phyloP scores from a whole-genome alignment of 53 echinoderm and acorn worm species.

The Holothuria scabra region DNA sequence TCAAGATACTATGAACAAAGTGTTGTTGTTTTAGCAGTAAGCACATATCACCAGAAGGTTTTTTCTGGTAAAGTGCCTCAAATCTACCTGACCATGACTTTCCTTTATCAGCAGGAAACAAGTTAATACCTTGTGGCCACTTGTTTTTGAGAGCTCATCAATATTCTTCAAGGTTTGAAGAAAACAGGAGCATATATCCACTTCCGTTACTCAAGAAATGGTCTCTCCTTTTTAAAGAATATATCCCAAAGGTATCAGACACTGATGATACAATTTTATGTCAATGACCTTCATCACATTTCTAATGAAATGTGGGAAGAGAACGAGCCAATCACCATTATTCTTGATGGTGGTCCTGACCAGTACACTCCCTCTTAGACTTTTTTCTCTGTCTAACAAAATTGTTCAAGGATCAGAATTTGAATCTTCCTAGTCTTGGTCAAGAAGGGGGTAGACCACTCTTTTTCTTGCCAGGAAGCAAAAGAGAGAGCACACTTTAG shows the following conservation, averaged over 20 bases:
- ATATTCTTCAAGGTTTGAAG: neutral
- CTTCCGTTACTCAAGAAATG: conserved; percentile 20
- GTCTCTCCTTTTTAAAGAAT: neutral
- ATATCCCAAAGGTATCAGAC: conserved; percentile 33
- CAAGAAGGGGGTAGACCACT: no score
- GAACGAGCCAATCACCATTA: conserved; percentile 26
- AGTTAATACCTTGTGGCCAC: conserved; percentile 52
- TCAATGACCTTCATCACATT: conserved; percentile 35
- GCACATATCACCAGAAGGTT: conserved; percentile 52
- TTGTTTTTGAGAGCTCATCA: conserved; percentile 9
- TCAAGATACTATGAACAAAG: conserved; percentile 59
- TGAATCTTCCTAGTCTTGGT: no score
- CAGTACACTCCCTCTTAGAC: conserved; percentile 51
- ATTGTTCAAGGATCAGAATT: conserved; percentile 27
- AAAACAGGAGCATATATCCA: conserved; percentile 26
- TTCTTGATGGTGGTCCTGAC: conserved; percentile 56
- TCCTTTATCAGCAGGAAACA: conserved; percentile 28
- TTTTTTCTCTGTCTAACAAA: conserved; percentile 2
- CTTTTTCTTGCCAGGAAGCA: no score
- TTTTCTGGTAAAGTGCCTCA: conserved; percentile 5
- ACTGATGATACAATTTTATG: conserved; percentile 36
- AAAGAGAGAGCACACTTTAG: no score
- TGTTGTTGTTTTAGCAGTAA: conserved; percentile 56
- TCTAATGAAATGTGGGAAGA: neutral
- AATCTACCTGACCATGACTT: conserved; percentile 57